Conservation (phyloP, 2,888 invertebrate species). For the Onchidella celtica region DNA sequence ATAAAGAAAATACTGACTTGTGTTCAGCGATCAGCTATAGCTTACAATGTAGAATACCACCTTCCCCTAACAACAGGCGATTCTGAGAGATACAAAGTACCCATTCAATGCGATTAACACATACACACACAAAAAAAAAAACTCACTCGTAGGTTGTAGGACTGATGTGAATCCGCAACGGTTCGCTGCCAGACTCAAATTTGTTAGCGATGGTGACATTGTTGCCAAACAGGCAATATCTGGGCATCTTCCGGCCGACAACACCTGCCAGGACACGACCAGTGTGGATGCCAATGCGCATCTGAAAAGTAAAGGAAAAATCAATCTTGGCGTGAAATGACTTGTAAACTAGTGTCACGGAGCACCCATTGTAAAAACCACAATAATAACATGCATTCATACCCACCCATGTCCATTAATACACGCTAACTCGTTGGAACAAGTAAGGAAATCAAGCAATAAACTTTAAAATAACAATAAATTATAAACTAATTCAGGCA, state of each 20-base stretch:
- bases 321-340: neutral
- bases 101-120: too few species aligned
- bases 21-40: too few species aligned
- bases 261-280: constrained; percentile 96
- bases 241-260: constrained; percentile 95
- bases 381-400: neutral
- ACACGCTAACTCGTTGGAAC: too few species aligned
- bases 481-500: too few species aligned
- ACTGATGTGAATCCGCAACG: constrained; percentile 93
- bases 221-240: constrained; percentile 97
- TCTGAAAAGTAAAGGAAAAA: constrained; percentile 83
- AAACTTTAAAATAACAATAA: too few species aligned
- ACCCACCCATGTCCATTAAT: too few species aligned
- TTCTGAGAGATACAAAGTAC: too few species aligned
- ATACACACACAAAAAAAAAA: too few species aligned
- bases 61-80: too few species aligned
- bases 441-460: too few species aligned
- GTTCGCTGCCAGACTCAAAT: constrained; percentile 96
- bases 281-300: constrained; percentile 96
- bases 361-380: neutral
- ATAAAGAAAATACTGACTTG: too few species aligned
- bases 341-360: neutral
- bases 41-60: too few species aligned
- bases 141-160: constrained; percentile 95
- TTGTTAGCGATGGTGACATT: constrained; percentile 97